These are phyloP conservation scores for Pterocles gutturalis DNA, from an alignment of 2,113 vertebrate genomes.

Conservation along the genomic window DNA sequence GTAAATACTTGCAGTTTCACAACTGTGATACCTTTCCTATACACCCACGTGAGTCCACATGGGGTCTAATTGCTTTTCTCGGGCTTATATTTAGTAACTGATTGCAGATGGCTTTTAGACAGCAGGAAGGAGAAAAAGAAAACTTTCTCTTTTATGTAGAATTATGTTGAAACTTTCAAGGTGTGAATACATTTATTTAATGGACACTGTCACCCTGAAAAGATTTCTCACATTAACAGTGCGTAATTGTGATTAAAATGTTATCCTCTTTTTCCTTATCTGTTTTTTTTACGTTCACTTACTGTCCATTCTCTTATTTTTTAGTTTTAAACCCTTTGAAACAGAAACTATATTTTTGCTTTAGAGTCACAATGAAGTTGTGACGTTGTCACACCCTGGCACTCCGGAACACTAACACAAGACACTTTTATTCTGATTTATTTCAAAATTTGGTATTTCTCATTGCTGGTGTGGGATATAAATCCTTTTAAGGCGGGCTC, in stretches of 20 bases:
- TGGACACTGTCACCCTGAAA: not conserved
- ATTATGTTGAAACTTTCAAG: not conserved
- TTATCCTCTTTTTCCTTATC: not conserved
- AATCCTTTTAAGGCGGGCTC: not conserved
- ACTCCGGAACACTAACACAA: not conserved
- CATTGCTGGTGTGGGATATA: not conserved
- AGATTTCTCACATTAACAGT: not conserved
- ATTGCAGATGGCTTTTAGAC: not conserved
- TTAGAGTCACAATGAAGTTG: not conserved
- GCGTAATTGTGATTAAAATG: not conserved
- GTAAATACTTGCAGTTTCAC: not conserved
- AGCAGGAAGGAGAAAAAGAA: not conserved
- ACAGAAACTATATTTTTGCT: not conserved
- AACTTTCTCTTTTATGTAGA: not conserved
- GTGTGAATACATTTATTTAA: not conserved
- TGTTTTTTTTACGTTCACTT: not conserved
- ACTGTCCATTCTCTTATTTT: not conserved
- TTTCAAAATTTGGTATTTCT: not conserved
- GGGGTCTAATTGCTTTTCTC: not conserved
- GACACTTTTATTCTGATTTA: not conserved
- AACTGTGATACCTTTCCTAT: not conserved
- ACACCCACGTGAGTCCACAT: not conserved
- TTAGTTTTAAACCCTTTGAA: not conserved
- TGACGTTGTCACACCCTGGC: not conserved
- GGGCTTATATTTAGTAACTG: not conserved